Percentiles rank a stretch among this genome's conserved stretches.
phyloP scores from a whole-genome alignment of 1,140 invertebrate species.

The Melipona quadrifasciata region DNA sequence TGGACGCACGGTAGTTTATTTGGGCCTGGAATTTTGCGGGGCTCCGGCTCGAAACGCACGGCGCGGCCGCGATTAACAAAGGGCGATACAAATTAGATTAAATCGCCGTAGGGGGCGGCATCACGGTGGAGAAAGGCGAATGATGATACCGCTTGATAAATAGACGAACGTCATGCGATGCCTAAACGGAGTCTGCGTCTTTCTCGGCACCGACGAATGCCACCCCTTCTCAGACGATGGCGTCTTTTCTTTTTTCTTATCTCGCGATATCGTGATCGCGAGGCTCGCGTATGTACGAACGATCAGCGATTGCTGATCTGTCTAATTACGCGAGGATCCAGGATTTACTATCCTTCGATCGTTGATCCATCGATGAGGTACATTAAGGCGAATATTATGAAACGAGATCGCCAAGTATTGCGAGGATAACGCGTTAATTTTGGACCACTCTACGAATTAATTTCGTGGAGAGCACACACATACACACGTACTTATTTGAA shows the following conservation, averaged over 20 bases:
- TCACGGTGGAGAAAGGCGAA: conserved; percentile 76
- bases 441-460: background rate
- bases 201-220: conserved; percentile 50
- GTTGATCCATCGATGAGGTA: background rate
- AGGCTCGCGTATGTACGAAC: background rate
- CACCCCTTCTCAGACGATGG: background rate
- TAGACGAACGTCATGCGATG: conserved; percentile 80
- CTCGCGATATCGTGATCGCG: background rate
- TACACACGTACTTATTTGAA: background rate
- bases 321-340: background rate
- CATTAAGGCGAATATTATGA: conserved; percentile 17
- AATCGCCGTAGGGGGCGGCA: conserved; percentile 80
- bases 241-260: no score
- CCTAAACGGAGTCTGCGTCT: conserved; percentile 72
- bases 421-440: background rate
- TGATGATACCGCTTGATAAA: conserved; percentile 81
- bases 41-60: conserved; percentile 74
- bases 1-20: conserved; percentile 76
- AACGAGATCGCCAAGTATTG: background rate
- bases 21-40: conserved; percentile 68
- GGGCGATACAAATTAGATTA: conserved; percentile 81
- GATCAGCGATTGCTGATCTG: background rate
- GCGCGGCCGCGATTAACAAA: conserved; percentile 78
- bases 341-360: background rate
- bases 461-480: background rate